Percentiles rank a stretch among this genome's conserved stretches.
These are phyloP conservation scores for Flexamia atlantica DNA, from an alignment of 2,888 invertebrate genomes.

Conservation along the genomic window DNA sequence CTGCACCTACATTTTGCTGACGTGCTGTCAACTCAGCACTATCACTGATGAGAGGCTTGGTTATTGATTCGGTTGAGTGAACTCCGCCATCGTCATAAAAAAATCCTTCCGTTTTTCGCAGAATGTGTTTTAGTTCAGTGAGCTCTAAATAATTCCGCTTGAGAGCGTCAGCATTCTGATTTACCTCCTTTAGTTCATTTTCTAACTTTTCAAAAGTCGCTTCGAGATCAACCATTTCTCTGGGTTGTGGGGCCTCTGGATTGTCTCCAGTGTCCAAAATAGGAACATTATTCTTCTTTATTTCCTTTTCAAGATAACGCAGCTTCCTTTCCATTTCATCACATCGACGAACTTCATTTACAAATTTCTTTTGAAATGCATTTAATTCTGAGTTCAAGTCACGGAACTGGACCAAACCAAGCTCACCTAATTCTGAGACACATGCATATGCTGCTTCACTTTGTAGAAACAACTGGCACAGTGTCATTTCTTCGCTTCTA, in stretches of 20 bases:
- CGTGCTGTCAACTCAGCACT: not conserved
- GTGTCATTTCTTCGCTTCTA: slow-evolving; percentile 70
- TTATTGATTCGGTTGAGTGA: slow-evolving; percentile 96
- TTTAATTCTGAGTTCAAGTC: slow-evolving; percentile 96
- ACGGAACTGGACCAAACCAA: slow-evolving; percentile 81
- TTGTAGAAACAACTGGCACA: slow-evolving; percentile 69
- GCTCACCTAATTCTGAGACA: slow-evolving; percentile 81
- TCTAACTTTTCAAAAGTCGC: slow-evolving; percentile 97
- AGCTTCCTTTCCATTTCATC: slow-evolving; percentile 99
- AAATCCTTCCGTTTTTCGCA: slow-evolving; percentile 98
- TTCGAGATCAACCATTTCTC: slow-evolving; percentile 99
- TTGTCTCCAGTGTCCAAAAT: slow-evolving; percentile 99
- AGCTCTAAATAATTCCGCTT: slow-evolving; percentile 97
- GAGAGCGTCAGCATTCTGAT: slow-evolving; percentile 98
- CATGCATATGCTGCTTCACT: slow-evolving; percentile 78
- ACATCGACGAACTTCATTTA: slow-evolving; percentile 97
- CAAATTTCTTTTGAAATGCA: slow-evolving; percentile 98
- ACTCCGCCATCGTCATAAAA: slow-evolving; percentile 98
- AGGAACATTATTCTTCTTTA: slow-evolving; percentile 96
- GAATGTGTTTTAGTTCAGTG: slow-evolving; percentile 97
- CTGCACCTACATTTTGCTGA: not conserved
- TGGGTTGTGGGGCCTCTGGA: slow-evolving; percentile 99
- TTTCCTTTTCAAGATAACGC: slow-evolving; percentile 97
- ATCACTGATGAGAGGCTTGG: slow-evolving; percentile 73
- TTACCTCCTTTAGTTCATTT: slow-evolving; percentile 97